A percentile compares a stretch with the other conserved stretches of the same genome.
phyloP scores from a whole-genome alignment of 2,888 invertebrate species.

The Dinocampus coccinellae region DNA sequence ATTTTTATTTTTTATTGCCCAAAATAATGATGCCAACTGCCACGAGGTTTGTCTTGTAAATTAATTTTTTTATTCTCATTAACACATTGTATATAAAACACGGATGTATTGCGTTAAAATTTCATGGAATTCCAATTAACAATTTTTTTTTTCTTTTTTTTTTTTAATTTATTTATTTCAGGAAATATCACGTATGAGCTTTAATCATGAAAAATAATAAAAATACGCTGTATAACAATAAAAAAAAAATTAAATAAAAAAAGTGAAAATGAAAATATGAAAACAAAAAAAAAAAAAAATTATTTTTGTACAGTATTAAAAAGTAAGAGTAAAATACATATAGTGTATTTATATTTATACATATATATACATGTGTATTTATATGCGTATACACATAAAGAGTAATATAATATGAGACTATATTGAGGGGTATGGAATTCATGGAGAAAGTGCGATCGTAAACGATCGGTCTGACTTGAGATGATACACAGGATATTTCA shows the following conservation, averaged over 20 bases:
- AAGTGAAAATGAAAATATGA: no score
- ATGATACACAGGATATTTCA: not conserved
- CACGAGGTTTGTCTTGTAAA: not conserved
- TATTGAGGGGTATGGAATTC: slow-evolving; percentile 47
- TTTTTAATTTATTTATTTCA: not conserved
- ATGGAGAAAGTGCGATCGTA: slow-evolving; percentile 46
- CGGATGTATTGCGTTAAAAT: not conserved
- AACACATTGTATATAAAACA: not conserved
- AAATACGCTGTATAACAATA: no score
- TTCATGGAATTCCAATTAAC: not conserved
- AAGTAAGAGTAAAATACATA: slow-evolving; percentile 5
- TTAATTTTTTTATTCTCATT: not conserved
- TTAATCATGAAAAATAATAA: not conserved
- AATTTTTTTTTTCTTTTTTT: not conserved
- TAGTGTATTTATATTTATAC: slow-evolving; percentile 13
- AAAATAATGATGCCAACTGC: not conserved
- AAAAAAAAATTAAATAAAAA: no score
- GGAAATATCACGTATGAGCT: not conserved
- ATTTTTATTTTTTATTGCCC: not conserved
- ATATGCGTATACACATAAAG: not conserved
- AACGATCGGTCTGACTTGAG: not conserved
- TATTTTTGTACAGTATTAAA: no score
- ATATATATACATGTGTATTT: slow-evolving; percentile 22
- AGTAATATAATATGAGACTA: slow-evolving; percentile 48
- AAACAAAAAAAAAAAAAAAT: no score